Conservation (phyloP, 2,888 invertebrate genomes). For the Epsilonema sp. region DNA sequence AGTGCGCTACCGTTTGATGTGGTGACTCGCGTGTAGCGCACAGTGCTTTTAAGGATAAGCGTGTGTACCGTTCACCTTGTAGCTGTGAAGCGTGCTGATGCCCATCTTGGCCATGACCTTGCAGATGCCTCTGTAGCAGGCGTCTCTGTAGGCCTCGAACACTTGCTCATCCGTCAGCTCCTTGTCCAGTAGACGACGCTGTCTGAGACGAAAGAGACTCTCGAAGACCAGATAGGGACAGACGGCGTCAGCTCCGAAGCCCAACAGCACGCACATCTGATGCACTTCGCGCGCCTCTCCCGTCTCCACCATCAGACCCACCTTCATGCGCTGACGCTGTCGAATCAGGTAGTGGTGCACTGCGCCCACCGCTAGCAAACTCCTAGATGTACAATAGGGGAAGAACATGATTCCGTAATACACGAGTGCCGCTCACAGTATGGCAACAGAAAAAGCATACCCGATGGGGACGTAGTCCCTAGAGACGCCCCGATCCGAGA, state of each 20-base stretch:
- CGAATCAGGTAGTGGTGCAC: constrained; percentile 88
- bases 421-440: too few relatives aligned
- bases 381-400: too few relatives aligned
- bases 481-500: constrained; percentile 49
- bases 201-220: constrained; percentile 60
- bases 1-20: too few relatives aligned
- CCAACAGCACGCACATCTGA: constrained; percentile 80
- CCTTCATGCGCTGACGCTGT: constrained; percentile 76
- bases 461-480: constrained; percentile 33
- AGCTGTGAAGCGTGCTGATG: constrained; percentile 90
- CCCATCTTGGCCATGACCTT: constrained; percentile 99
- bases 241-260: constrained; percentile 90
- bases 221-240: constrained; percentile 93
- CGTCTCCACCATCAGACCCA: constrained; percentile 72
- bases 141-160: constrained; percentile 58
- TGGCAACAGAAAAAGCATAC: too few relatives aligned
- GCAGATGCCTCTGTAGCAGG: constrained; percentile 69
- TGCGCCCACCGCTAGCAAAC: constrained; percentile 66
- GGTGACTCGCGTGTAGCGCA: too few relatives aligned
- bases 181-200: constrained; percentile 60
- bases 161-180: constrained; percentile 56
- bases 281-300: constrained; percentile 78
- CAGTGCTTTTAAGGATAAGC: too few relatives aligned
- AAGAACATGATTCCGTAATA: too few relatives aligned
- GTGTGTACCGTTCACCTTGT: too few relatives aligned